Percentiles rank a stretch among this genome's conserved stretches.
These are phyloP conservation scores for Zosterops borbonicus DNA, from an alignment of 2,113 vertebrate genomes.

Conservation along the genomic window DNA sequence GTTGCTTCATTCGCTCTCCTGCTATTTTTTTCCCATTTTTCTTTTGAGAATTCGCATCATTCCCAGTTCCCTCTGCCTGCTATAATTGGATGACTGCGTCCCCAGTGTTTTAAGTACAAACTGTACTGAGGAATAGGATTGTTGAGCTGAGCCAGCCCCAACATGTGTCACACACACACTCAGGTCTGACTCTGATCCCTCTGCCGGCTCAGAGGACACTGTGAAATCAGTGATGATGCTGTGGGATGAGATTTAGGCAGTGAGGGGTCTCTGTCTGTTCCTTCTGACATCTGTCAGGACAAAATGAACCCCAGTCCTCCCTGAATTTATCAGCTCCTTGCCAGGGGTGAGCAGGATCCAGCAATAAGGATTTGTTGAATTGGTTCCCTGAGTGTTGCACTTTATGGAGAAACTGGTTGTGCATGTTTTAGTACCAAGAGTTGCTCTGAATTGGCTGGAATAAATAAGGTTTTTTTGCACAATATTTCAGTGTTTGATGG, in stretches of 20 bases:
- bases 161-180: background rate
- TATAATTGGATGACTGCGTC: background rate
- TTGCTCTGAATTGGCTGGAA: background rate
- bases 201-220: background rate
- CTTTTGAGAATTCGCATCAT: background rate
- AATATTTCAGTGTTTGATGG: background rate
- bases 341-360: background rate
- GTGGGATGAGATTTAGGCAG: background rate
- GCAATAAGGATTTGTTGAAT: background rate
- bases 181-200: background rate
- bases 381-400: background rate
- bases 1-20: background rate
- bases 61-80: background rate
- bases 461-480: background rate
- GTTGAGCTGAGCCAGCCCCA: background rate
- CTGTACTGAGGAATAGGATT: background rate
- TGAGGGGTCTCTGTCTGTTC: background rate
- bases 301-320: background rate
- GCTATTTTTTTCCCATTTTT: background rate
- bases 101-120: background rate
- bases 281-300: background rate
- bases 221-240: background rate
- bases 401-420: background rate
- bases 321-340: background rate
- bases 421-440: background rate